Conservation (phyloP, 2,113 vertebrate species). For the Meles meles region DNA sequence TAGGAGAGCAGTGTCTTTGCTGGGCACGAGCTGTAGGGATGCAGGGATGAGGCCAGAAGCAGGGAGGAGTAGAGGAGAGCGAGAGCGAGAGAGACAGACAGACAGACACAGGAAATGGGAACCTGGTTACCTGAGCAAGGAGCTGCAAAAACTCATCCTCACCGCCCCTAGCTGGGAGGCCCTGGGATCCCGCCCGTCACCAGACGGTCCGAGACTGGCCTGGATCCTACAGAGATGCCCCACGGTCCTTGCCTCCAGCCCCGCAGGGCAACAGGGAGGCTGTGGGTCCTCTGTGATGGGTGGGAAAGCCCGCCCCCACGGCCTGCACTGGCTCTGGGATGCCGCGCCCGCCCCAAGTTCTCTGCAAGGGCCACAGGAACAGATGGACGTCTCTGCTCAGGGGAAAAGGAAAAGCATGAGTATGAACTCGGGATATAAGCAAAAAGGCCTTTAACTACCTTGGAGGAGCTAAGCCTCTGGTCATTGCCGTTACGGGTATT, state of each 20-base stretch:
- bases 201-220: background rate
- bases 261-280: background rate
- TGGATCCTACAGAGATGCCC: background rate
- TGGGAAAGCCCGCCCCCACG: background rate
- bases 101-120: background rate
- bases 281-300: too few species aligned
- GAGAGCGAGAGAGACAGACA: background rate
- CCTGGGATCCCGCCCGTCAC: background rate
- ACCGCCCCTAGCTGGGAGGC: background rate
- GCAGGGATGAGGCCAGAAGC: background rate
- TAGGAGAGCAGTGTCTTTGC: background rate
- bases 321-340: background rate
- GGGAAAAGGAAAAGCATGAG: background rate
- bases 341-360: background rate
- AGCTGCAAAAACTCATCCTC: background rate
- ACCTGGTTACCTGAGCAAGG: background rate
- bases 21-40: background rate
- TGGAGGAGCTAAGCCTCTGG: background rate
- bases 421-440: background rate
- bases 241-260: background rate
- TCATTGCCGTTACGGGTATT: accelerated
- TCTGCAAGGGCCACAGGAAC: background rate
- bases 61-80: background rate
- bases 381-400: background rate
- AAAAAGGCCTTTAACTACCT: background rate